Evolutionary conservation across 1,140 invertebrate species (phyloP).

Genomic region (Ladona fulva): DNA sequence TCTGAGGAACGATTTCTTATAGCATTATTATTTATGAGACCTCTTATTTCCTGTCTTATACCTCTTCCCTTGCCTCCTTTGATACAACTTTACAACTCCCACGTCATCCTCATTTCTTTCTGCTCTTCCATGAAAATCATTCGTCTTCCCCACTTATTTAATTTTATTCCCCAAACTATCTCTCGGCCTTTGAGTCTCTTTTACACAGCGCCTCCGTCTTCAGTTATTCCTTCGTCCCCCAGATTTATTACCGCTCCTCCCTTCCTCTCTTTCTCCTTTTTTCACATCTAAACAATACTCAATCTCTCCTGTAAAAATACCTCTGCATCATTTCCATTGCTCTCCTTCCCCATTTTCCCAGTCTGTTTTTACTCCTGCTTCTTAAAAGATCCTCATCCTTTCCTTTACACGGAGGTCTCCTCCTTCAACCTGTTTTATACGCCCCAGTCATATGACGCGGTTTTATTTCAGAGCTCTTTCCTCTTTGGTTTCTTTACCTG

Average conservation of each 20-base stretch:
- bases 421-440: too few relatives aligned
- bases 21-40: too few relatives aligned
- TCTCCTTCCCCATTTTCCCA: not conserved
- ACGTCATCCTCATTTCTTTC: not conserved
- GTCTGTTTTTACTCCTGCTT: not conserved
- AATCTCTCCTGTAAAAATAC: not conserved
- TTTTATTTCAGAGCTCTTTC: too few relatives aligned
- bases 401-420: too few relatives aligned
- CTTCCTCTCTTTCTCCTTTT: not conserved
- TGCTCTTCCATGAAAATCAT: not conserved
- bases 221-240: not conserved
- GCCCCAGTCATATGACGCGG: too few relatives aligned
- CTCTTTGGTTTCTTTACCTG: too few relatives aligned
- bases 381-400: too few relatives aligned
- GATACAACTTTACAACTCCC: not conserved
- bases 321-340: not conserved
- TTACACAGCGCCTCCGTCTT: not conserved
- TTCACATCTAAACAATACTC: not conserved
- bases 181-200: not conserved
- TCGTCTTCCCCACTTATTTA: not conserved
- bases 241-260: not conserved
- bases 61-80: not conserved
- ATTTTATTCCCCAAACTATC: not conserved
- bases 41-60: not conserved
- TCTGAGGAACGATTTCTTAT: too few relatives aligned